Conservation (phyloP, 1,140 invertebrate species). For the Pristionchus pacificus region DNA sequence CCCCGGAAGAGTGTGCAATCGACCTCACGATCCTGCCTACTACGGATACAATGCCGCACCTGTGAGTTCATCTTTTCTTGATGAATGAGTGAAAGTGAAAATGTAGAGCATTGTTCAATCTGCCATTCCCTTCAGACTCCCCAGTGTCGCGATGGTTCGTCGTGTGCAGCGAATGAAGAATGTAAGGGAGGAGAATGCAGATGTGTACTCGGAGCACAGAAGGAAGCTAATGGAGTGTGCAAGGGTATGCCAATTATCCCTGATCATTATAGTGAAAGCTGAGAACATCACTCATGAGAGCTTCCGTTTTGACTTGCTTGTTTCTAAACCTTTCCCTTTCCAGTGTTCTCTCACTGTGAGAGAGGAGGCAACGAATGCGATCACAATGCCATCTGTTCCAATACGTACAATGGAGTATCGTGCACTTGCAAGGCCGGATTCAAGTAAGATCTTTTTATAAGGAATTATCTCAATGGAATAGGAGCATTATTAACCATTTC, state of each 20-base stretch:
- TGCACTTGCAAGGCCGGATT: slow-evolving; percentile 47
- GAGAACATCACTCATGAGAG: neutral
- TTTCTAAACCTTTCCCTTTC: neutral
- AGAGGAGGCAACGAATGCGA: slow-evolving; percentile 49
- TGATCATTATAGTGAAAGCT: neutral
- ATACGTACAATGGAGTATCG: slow-evolving; percentile 49
- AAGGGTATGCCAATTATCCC: slow-evolving; percentile 12
- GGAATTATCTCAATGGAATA: neutral
- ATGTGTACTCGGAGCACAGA: slow-evolving; percentile 28
- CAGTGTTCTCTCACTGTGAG: neutral
- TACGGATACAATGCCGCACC: slow-evolving; percentile 17
- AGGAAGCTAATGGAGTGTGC: slow-evolving; percentile 30
- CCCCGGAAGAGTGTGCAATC: slow-evolving; percentile 51
- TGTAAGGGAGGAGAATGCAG: slow-evolving; percentile 32
- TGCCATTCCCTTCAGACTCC: slow-evolving; percentile 17
- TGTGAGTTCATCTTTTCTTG: neutral
- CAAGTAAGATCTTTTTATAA: slow-evolving; percentile 6
- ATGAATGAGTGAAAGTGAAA: too few species aligned
- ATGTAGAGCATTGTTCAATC: too few species aligned
- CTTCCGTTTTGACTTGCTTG: too few species aligned
- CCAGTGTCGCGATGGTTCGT: slow-evolving; percentile 27
- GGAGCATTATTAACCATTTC: neutral
- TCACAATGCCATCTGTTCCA: slow-evolving; percentile 52
- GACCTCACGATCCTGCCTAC: slow-evolving; percentile 39
- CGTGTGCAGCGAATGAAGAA: slow-evolving; percentile 39